These are phyloP conservation scores for Dryoscopus gambensis DNA, from an alignment of 2,113 vertebrate species.

Conservation along the genomic window DNA sequence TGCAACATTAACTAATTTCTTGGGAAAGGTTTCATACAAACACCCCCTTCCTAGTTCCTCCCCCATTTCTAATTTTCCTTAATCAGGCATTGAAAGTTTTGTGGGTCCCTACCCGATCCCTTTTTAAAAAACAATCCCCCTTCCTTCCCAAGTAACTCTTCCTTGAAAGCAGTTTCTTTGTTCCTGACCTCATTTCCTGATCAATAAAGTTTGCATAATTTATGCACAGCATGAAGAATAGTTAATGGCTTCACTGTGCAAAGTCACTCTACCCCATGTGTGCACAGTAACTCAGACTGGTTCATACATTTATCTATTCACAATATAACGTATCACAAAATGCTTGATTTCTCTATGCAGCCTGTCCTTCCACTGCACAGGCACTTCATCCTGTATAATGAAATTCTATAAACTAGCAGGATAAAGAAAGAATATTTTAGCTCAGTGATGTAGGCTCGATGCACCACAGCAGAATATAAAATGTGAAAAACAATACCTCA, in stretches of 20 bases:
- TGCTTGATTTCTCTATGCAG: not conserved
- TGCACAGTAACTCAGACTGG: not conserved
- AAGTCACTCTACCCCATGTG: not conserved
- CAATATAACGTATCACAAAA: not conserved
- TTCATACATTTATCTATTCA: not conserved
- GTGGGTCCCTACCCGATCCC: not conserved
- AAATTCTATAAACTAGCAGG: not conserved
- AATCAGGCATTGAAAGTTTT: not conserved
- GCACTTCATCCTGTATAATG: not conserved
- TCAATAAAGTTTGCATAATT: not conserved
- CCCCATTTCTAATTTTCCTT: not conserved
- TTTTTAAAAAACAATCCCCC: not conserved
- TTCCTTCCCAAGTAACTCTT: not conserved
- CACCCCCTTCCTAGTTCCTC: not conserved
- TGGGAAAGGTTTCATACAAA: not conserved
- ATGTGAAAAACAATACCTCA: slow-evolving; percentile 85
- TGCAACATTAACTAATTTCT: not conserved
- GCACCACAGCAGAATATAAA: not conserved
- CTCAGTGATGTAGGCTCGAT: not conserved
- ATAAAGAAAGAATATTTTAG: not conserved
- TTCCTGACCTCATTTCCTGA: not conserved
- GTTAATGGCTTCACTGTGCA: not conserved
- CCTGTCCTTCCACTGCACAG: not conserved
- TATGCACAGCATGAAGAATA: not conserved
- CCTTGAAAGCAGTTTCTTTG: not conserved